Percentiles rank a stretch among this genome's conserved stretches.
Conservation (phyloP, 2,888 invertebrate genomes). For the Eledona agricola region DNA sequence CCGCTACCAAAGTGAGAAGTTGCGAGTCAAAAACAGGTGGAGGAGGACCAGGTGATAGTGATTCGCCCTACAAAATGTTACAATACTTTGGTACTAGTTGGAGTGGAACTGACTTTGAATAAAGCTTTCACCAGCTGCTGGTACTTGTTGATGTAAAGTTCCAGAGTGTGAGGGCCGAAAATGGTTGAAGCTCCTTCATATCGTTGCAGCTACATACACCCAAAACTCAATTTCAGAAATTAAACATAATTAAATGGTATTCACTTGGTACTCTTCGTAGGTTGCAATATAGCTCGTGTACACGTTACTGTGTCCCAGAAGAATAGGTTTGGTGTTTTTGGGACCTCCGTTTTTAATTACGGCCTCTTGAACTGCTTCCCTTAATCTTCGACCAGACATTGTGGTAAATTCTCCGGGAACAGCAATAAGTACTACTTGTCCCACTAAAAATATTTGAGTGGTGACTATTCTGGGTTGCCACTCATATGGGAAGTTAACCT, state of each 20-base stretch:
- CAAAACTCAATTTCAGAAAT: neutral
- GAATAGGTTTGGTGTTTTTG: constrained; percentile 67
- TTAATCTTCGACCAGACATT: constrained; percentile 86
- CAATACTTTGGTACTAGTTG: neutral
- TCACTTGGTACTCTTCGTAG: constrained; percentile 89
- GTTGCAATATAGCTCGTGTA: constrained; percentile 93
- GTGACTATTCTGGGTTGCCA: constrained; percentile 92
- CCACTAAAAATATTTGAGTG: constrained; percentile 80
- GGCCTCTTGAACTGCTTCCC: constrained; percentile 63
- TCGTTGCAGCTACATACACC: constrained; percentile 76
- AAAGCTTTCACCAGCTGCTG: constrained; percentile 73
- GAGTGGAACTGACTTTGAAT: constrained; percentile 64
- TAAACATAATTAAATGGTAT: neutral
- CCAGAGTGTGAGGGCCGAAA: constrained; percentile 88
- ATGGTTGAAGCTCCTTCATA: constrained; percentile 96
- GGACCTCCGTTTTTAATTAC: constrained; percentile 63
- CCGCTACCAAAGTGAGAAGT: constrained; percentile 75
- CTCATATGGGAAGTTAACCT: constrained; percentile 71
- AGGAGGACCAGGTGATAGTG: constrained; percentile 43
- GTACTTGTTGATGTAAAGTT: constrained; percentile 83
- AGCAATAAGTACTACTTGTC: constrained; percentile 77
- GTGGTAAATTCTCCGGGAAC: constrained; percentile 96
- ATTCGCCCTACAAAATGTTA: constrained; percentile 39
- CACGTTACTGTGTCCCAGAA: constrained; percentile 88
- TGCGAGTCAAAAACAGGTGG: constrained; percentile 71